These are phyloP conservation scores for Nomada ferruginata DNA, from an alignment of 2,888 invertebrate genomes.

Conservation along the genomic window DNA sequence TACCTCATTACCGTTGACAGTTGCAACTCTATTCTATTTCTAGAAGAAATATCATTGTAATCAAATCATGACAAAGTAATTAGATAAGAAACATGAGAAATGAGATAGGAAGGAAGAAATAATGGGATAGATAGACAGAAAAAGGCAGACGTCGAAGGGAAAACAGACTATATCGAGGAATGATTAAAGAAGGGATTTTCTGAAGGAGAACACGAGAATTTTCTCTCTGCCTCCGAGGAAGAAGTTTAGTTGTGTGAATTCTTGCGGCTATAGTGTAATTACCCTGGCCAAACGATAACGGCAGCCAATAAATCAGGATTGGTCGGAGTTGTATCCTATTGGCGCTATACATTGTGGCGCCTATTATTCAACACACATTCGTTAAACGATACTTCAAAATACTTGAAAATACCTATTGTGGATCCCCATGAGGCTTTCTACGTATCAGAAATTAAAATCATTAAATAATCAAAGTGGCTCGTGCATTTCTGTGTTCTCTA, in stretches of 20 bases:
- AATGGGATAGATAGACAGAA: constrained; percentile 39
- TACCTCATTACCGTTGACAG: no score
- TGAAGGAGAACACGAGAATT: constrained; percentile 54
- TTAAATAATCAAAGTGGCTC: constrained; percentile 73
- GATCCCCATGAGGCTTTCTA: no score
- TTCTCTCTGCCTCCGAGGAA: constrained; percentile 25
- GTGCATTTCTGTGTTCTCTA: background rate
- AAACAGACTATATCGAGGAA: constrained; percentile 42
- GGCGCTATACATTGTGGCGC: constrained; percentile 85
- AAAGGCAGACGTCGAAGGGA: constrained; percentile 5
- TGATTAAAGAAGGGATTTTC: constrained; percentile 65
- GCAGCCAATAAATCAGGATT: constrained; percentile 89
- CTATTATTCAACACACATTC: constrained; percentile 85
- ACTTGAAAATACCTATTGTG: constrained; percentile 77
- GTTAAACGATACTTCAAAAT: constrained; percentile 87
- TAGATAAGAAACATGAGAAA: constrained; percentile 34
- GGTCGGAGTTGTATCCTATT: constrained; percentile 86
- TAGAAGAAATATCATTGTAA: background rate
- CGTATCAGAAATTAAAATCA: constrained; percentile 75
- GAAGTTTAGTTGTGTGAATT: constrained; percentile 51
- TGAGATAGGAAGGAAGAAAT: constrained; percentile 39
- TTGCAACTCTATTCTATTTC: background rate
- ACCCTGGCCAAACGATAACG: constrained; percentile 87
- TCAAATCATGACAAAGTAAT: constrained; percentile 32
- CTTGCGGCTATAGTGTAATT: constrained; percentile 63